Percentiles rank a stretch among this genome's conserved stretches.
Conservation (phyloP, 2,888 invertebrate species). For the Caenorhabditis wallacei region DNA sequence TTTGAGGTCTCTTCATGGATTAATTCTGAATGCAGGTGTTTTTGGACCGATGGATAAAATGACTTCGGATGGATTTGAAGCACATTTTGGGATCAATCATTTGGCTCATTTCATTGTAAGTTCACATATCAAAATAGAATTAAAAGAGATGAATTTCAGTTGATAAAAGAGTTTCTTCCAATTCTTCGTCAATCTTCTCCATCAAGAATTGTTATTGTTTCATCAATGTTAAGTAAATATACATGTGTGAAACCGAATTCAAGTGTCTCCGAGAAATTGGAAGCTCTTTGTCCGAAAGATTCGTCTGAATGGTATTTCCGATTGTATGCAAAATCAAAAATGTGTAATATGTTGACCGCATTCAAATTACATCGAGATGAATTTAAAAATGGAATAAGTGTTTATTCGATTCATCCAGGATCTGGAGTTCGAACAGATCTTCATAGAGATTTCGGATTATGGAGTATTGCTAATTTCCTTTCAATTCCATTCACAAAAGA, state of each 20-base stretch:
- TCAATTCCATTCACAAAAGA: slow-evolving; percentile 95
- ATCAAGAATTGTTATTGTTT: slow-evolving; percentile 43
- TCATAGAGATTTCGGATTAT: slow-evolving; percentile 18
- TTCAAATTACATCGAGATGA: slow-evolving; percentile 75
- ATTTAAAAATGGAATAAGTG: slow-evolving; percentile 69
- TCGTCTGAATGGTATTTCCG: slow-evolving; percentile 38
- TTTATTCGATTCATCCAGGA: slow-evolving; percentile 92
- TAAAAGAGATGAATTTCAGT: slow-evolving; percentile 9
- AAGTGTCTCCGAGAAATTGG: slow-evolving; percentile 18
- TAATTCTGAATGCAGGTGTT: slow-evolving; percentile 86
- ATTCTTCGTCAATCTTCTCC: slow-evolving; percentile 84
- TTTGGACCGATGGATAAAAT: slow-evolving; percentile 83
- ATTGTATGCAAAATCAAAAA: slow-evolving; percentile 75
- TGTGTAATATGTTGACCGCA: slow-evolving; percentile 78
- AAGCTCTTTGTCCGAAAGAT: slow-evolving; percentile 20
- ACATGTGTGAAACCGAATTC: slow-evolving; percentile 16
- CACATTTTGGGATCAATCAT: slow-evolving; percentile 89
- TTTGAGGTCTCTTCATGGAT: slow-evolving; percentile 84
- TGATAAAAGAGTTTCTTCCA: slow-evolving; percentile 55
- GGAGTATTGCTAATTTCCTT: slow-evolving; percentile 17
- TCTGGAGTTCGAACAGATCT: slow-evolving; percentile 89
- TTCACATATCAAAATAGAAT: slow-evolving; percentile 33
- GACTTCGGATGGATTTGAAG: slow-evolving; percentile 85
- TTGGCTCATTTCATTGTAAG: slow-evolving; percentile 86
- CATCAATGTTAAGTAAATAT: slow-evolving; percentile 15